Evolutionary conservation across 2,113 vertebrate species (phyloP).

Genomic region (Greenwoodochromis staneri): DNA sequence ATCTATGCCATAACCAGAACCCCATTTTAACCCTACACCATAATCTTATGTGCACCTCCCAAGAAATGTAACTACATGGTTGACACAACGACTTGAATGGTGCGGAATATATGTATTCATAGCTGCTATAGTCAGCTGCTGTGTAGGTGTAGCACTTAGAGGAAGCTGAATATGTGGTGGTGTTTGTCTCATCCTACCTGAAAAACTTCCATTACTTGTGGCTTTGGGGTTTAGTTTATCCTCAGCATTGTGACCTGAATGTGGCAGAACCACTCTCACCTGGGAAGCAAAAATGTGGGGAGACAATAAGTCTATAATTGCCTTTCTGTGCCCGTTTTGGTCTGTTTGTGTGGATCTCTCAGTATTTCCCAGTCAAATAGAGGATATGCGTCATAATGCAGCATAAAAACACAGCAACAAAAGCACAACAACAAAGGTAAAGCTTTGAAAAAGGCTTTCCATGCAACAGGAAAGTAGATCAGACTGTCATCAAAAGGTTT

Average conservation of each 20-base stretch:
- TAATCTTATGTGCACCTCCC: neutral
- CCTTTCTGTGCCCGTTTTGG: neutral
- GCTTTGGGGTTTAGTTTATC: neutral
- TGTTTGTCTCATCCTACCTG: neutral
- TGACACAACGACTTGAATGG: neutral
- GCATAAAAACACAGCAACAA: constrained; percentile 20
- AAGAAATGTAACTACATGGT: neutral
- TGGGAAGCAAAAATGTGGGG: neutral
- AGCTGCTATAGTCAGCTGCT: neutral
- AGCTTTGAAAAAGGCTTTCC: constrained; percentile 16
- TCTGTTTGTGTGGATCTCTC: neutral
- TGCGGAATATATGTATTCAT: neutral
- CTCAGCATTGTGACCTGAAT: accelerated
- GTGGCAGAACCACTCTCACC: neutral
- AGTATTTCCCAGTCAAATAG: neutral
- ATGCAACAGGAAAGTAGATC: neutral
- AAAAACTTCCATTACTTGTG: neutral
- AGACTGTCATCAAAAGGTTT: neutral
- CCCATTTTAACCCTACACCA: neutral
- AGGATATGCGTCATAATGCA: constrained; percentile 42
- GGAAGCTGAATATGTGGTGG: neutral
- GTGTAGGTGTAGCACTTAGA: neutral
- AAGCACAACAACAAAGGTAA: constrained; percentile 26
- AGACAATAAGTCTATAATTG: neutral
- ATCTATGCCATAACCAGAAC: neutral